Evolutionary conservation across 2,113 vertebrate species (phyloP), one percentile per base, ranked within the genome.

Genomic region (Chaetorhynchus papuensis): DNA sequence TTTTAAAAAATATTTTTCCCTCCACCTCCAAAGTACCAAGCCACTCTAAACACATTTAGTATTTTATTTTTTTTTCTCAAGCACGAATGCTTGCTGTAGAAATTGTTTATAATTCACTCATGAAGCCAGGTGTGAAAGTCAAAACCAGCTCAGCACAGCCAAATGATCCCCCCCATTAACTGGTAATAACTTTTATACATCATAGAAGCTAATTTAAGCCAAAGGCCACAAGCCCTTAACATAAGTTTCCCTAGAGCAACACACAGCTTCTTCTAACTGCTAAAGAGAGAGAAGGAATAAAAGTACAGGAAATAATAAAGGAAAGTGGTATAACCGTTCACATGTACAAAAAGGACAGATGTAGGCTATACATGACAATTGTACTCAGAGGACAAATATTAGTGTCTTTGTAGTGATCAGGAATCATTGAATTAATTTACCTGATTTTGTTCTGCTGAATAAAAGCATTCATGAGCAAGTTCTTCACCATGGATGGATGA

Each of bases 31-130:
- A 93, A 81, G 50, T 89, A 86, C 19, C 31, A 19, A 92, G 79
- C n/a, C 56, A 61, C 56, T 90, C 80, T 80, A 96, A 94, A 88
- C 19, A 86, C 49, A 89, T 76, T 94, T 80, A 96, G 66, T 87
- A 86, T 52, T 83, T 69, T 3, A 15, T 2, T 57, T 79, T 89
- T 63, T 63, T 82, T 88, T 91, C 72, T 72, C 53, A 3, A 39
- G 83, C 16, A 57, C 0, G 2, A 69, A 50, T 83, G 22, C 28
- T 85, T 96, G 30, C 77, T 88, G 35, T 22, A 71, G 74, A 87
- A 92, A 80, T 88, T 88, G 57, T 93, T 96, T 66, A 49, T 44
- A 96, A 74, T 35, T 63, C 47, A 89, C 13, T 21, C 6, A 5
- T 70, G 42, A 93, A 83, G 28, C 37, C 65, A 84, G 50, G 5